Evolutionary conservation across 2,888 invertebrate species (phyloP), one percentile per base, ranked within the genome.

Genomic region (Nemoura dubitans): DNA sequence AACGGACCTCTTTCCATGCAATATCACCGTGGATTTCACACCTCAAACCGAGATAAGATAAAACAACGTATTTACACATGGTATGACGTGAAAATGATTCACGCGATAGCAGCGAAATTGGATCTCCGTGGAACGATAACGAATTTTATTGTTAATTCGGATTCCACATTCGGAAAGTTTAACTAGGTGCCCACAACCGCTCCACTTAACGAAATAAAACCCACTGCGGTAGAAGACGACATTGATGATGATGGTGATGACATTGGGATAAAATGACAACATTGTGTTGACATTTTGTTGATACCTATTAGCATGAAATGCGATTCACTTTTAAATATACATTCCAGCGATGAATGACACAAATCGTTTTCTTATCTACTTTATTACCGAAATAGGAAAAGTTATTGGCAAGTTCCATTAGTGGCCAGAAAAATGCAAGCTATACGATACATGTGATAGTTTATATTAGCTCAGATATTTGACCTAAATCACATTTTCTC

Each of bases 181-280:
- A 84, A 84, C 59, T 76, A 84, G 84, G 84, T 76, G 27, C 26
- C 83, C 84, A 84, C 84, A 84, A 84, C 84, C 84, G 76, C 29
- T 83, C 59, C 59, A 43, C 42, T n/a, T 83, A 30, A 21, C 14
- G 21, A 21, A 59, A 59, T 21, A 59, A 59, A 59, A 59, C 59
- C 59, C 59, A 21, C 36, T n/a, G 36, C 36, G 36, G 10, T 36
- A n/a, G n/a, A n/a, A 36, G 36, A 36, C 36, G 29, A 14, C 29
- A 78, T 10, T 10, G 29, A 78, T 26, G 27, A 0, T 78, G 77
- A 25, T 7, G 59, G 14, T 21, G 59, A 10, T 59, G 59, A 21
- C 59, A 59, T 59, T 21, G 6, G 59, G 10, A 36, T 36, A 6
- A 36, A 36, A 36, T 3, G 36, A 78, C 29, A 29, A 14, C 10